These are phyloP conservation scores for Corvus cornix DNA, from an alignment of 2,113 vertebrate species.

Conservation along the genomic window DNA sequence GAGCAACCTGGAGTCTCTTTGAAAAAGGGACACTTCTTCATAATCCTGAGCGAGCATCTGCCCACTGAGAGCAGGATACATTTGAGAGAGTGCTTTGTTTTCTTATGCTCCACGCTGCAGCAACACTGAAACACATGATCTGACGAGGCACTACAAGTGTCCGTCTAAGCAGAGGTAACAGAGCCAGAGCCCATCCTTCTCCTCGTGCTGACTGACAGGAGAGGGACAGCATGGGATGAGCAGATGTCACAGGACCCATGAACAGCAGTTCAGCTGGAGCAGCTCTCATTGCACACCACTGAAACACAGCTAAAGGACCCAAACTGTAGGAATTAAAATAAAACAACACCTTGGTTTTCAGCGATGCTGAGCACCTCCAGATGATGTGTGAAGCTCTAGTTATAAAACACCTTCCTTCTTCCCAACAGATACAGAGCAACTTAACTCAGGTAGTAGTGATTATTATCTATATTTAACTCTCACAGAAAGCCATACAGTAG, in stretches of 20 bases:
- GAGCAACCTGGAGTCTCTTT: background rate
- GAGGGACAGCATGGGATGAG: background rate
- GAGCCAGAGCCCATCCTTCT: background rate
- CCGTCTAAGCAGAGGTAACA: background rate
- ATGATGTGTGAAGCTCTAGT: background rate
- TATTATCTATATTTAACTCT: background rate
- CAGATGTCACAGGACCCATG: rapidly evolving
- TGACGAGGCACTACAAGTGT: background rate
- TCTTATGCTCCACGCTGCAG: background rate
- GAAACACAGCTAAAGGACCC: background rate
- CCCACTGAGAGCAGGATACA: background rate
- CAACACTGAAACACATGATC: background rate
- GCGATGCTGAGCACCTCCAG: background rate
- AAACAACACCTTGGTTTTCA: background rate
- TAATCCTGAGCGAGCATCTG: background rate
- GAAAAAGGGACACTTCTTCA: background rate
- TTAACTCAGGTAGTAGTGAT: background rate
- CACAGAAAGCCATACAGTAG: background rate
- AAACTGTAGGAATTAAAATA: background rate
- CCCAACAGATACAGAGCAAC: background rate
- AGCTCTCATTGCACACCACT: background rate
- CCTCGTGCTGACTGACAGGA: rapidly evolving
- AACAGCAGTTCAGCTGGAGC: background rate
- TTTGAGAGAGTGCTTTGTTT: background rate
- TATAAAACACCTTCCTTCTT: background rate